phyloP scores from a whole-genome alignment of 2,113 vertebrate species.

The Eptesicus fuscus region DNA sequence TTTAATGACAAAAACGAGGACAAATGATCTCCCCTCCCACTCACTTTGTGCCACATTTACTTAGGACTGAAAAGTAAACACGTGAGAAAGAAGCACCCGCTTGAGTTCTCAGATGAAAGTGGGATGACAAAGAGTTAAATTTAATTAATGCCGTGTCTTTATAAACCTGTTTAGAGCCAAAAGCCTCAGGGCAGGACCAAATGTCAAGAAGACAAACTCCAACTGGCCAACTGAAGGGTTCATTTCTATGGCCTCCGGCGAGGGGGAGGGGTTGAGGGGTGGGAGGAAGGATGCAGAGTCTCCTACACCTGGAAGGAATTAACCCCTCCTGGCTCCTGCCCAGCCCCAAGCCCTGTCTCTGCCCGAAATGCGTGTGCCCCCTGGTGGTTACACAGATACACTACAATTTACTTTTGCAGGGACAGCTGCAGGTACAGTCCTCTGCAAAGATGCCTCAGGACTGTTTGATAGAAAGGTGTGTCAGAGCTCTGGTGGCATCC shows the following conservation, averaged over 20 bases:
- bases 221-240: background rate
- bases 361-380: constrained; percentile 21
- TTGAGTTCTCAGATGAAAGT: background rate
- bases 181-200: background rate
- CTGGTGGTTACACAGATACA: constrained; percentile 52
- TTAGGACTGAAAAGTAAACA: background rate
- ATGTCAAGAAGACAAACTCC: background rate
- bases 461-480: background rate
- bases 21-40: background rate
- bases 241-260: background rate
- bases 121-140: background rate
- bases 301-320: constrained; percentile 4
- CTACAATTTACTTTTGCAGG: background rate
- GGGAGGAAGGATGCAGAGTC: background rate
- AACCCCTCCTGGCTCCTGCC: background rate
- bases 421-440: background rate
- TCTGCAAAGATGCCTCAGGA: background rate
- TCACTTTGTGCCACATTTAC: background rate
- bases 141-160: background rate
- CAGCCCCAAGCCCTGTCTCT: background rate
- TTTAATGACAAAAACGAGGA: constrained; percentile 29
- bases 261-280: no score
- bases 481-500: background rate
- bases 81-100: background rate
- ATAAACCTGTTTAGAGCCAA: background rate